phyloP scores from a whole-genome alignment of 2,113 vertebrate species.

The Periophthalmus modestus region DNA sequence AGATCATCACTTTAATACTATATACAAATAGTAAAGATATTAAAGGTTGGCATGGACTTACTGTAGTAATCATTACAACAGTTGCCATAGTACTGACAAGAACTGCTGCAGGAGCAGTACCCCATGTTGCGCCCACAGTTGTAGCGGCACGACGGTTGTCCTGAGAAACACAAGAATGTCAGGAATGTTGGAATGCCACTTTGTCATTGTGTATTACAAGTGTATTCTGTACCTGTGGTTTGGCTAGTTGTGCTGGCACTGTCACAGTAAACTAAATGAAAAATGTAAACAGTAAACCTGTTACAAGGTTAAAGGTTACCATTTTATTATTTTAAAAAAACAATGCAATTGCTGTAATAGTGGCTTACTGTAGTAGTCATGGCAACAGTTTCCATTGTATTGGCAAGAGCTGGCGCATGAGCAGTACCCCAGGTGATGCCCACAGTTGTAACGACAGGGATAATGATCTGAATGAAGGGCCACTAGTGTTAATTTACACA shows the following conservation, averaged over 20 bases:
- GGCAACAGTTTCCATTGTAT: not conserved
- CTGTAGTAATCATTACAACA: constrained; percentile 57
- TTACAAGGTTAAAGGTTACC: not conserved
- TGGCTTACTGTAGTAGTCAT: not conserved
- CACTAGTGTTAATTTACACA: not conserved
- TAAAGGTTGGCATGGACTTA: constrained; percentile 14
- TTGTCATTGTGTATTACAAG: too few species aligned
- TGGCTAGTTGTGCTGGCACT: not conserved
- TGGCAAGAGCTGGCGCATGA: not conserved
- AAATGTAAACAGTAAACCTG: too few species aligned
- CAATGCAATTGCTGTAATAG: not conserved
- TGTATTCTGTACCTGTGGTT: not conserved
- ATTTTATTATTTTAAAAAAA: not conserved
- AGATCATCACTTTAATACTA: not conserved
- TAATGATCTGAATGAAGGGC: not conserved
- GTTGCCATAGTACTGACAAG: constrained; percentile 54
- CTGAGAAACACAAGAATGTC: not conserved
- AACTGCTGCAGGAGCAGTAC: constrained; percentile 65
- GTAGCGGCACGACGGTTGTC: not conserved
- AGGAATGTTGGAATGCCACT: not conserved
- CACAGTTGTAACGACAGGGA: not conserved
- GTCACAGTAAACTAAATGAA: not conserved
- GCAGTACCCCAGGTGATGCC: not conserved
- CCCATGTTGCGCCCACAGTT: constrained; percentile 5
- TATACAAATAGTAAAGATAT: not conserved